Evolutionary conservation across 1,140 invertebrate species (phyloP).

Genomic region (Drosophila ambigua): DNA sequence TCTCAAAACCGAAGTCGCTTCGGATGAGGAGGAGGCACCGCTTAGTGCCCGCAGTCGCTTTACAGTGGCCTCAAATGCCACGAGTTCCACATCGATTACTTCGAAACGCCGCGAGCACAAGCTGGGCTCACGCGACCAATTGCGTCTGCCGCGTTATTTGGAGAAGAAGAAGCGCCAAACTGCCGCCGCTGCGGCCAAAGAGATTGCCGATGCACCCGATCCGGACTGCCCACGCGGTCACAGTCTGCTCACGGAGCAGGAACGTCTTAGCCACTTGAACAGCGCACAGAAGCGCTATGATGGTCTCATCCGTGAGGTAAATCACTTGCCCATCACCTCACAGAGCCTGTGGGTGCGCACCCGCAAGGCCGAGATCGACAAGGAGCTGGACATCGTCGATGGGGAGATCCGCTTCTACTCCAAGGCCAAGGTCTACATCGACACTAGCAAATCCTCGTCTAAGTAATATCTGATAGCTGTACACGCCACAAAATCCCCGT

Average conservation of each 20-base stretch:
- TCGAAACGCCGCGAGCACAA: conserved; percentile 70
- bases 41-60: conserved; percentile 69
- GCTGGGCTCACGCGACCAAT: conserved; percentile 70
- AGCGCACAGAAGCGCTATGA: conserved; percentile 92
- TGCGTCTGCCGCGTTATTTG: conserved; percentile 83
- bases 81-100: conserved; percentile 49
- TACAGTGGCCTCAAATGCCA: conserved; percentile 58
- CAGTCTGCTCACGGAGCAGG: conserved; percentile 90
- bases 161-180: conserved; percentile 84
- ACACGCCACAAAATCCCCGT: too few relatives aligned
- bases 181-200: conserved; percentile 82
- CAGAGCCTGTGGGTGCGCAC: conserved; percentile 92
- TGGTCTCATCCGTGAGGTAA: conserved; percentile 90
- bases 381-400: conserved; percentile 92
- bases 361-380: conserved; percentile 92
- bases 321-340: conserved; percentile 91
- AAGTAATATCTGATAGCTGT: too few relatives aligned
- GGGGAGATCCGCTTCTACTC: conserved; percentile 95
- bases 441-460: conserved; percentile 3
- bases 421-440: conserved; percentile 94
- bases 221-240: conserved; percentile 90
- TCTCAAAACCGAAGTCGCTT: conserved; percentile 2
- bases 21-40: conserved; percentile 54
- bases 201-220: conserved; percentile 85
- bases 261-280: conserved; percentile 89